Evolutionary conservation across 2,888 invertebrate genomes (phyloP), one percentile per base, ranked within the genome.

Genomic region (Tenthredo notha): DNA sequence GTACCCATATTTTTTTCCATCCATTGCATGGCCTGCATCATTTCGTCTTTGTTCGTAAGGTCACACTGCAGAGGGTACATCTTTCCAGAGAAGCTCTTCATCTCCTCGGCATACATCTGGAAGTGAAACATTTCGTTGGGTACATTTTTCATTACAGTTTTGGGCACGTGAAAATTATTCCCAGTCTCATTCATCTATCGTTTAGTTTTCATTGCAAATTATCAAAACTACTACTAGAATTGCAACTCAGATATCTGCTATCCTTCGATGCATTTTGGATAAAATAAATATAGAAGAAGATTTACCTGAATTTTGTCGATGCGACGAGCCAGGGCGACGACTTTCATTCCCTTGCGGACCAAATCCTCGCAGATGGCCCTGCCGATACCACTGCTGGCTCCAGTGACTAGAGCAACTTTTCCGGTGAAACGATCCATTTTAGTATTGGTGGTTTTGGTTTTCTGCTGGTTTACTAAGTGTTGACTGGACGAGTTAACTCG

Each of bases 1-100:
- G 94, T 93, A 0, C 95, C 95, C 21, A 94, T 87, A 2, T 93
- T 92, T 67, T 93, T 88, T 50, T 94, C 93, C 47, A 95, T 94
- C 92, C 93, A 93, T 50, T 94, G 92, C 89, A 95, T 95, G 70
- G 94, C 93, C 15, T 91, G 90, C 72, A 93, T 88, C 12, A 96
- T 94, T 0, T 95, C 94, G 0, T 92, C 92, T 86, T 94, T 94
- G 83, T 93, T 93, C 12, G 93, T 91, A n/a, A 95, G 91, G 89
- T 95, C 95, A 88, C 95, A 95, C 85, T 93, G 92, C 84, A 91
- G 88, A 1, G 91, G 90, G 86, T 93, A 91, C 58, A 94, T 90
- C 89, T 92, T 92, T 12, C 93, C 93, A 0, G 88, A 61, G 21
- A 87, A 86, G 7, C 84, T 78, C 54, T 89, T 89, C 85, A 90